Conservation (phyloP, 2,797 vertebrate genomes). For the Novumbra hubbsi region DNA sequence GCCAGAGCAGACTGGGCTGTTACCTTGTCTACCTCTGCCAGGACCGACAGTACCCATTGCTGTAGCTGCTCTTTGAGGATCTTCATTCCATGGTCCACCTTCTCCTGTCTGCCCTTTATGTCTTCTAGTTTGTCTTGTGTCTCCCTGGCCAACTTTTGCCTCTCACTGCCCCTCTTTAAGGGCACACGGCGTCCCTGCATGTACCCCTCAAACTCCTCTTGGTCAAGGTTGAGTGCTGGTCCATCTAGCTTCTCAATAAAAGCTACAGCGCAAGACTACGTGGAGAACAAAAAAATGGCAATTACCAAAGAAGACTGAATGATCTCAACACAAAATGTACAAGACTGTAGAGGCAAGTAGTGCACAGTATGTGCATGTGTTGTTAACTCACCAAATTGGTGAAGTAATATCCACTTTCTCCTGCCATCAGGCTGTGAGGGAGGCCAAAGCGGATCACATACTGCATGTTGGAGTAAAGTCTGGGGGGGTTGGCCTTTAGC, state of each 20-base stretch:
- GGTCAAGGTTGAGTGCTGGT: conserved; percentile 75
- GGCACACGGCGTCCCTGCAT: conserved; percentile 66
- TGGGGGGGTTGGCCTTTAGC: conserved; percentile 80
- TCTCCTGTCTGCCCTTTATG: conserved; percentile 71
- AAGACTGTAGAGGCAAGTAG: not conserved
- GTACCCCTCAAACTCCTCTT: conserved; percentile 74
- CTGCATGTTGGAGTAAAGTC: conserved; percentile 80
- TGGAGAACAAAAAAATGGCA: not conserved
- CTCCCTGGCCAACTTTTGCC: conserved; percentile 48
- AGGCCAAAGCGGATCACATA: conserved; percentile 82
- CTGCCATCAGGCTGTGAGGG: conserved; percentile 79
- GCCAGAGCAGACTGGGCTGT: conserved; percentile 44
- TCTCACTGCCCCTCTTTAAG: conserved; percentile 21
- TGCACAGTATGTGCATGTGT: not conserved
- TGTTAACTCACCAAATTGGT: conserved; percentile 75
- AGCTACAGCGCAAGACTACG: conserved; percentile 78
- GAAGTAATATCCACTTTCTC: conserved; percentile 82
- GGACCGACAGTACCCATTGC: conserved; percentile 69
- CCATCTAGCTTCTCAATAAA: conserved; percentile 82
- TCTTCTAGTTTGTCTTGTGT: conserved; percentile 68
- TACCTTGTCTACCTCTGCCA: conserved; percentile 68
- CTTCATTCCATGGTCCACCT: conserved; percentile 63
- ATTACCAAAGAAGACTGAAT: not conserved
- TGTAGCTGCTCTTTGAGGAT: conserved; percentile 65
- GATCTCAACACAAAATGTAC: not conserved